Evolutionary conservation across 2,113 vertebrate species (phyloP).

Genomic region (Boulengeromyrus knoepffleri): DNA sequence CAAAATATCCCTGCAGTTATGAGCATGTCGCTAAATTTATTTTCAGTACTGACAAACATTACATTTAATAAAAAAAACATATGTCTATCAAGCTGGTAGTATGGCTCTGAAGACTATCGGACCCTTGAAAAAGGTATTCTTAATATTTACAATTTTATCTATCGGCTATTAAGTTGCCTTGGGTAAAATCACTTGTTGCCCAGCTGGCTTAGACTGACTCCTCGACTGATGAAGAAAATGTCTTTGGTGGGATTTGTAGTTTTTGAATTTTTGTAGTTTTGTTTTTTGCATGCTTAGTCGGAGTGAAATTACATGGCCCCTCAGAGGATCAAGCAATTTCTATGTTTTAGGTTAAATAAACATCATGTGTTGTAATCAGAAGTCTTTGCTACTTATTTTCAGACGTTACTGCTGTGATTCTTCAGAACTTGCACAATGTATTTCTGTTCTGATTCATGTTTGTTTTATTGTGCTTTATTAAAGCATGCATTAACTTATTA

Average conservation of each 20-base stretch:
- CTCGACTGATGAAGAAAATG: background rate
- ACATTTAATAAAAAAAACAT: background rate
- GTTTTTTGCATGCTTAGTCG: background rate
- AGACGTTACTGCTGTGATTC: background rate
- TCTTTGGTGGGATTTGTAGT: background rate
- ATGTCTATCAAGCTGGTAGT: background rate
- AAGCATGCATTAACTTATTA: background rate
- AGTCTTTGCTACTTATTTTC: background rate
- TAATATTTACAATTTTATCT: background rate
- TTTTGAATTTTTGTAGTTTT: background rate
- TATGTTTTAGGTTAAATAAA: background rate
- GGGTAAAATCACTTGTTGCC: background rate
- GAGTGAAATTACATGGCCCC: background rate
- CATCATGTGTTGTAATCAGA: background rate
- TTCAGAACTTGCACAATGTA: background rate
- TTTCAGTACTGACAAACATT: background rate
- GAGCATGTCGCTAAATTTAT: background rate
- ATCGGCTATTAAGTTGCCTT: background rate
- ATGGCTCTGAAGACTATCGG: background rate
- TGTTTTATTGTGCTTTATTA: background rate
- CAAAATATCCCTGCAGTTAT: background rate
- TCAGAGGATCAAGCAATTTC: background rate
- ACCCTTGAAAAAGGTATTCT: background rate
- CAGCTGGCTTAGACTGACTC: background rate
- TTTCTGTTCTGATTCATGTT: background rate